A percentile compares a stretch with the other conserved stretches of the same genome.
These are phyloP conservation scores for Nomia melanderi DNA, from an alignment of 1,140 invertebrate genomes.

Conservation along the genomic window DNA sequence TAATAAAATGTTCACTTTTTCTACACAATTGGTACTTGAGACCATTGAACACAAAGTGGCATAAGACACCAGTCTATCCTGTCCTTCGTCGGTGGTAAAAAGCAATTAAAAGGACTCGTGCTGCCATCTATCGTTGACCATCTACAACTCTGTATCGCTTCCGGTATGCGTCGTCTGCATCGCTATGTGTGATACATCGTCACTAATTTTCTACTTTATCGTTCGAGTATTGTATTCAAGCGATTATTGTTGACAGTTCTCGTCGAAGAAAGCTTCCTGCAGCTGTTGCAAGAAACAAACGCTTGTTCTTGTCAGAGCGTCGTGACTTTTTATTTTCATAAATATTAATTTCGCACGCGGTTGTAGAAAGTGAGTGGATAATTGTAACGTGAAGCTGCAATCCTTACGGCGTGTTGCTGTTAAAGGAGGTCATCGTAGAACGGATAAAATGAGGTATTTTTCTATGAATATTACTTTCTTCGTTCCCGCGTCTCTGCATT, in stretches of 20 bases:
- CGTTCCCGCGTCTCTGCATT: conserved; percentile 19
- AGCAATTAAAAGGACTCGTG: too few species aligned
- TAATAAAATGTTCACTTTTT: too few species aligned
- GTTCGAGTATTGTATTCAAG: not conserved
- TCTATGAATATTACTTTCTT: not conserved
- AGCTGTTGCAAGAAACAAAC: conserved; percentile 45
- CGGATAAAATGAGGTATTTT: conserved; percentile 43
- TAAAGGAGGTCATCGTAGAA: not conserved
- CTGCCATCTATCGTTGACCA: too few species aligned
- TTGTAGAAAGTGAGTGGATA: not conserved
- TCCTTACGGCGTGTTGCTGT: not conserved
- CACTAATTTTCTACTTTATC: conserved; percentile 13
- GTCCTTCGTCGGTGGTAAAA: too few species aligned
- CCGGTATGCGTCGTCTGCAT: too few species aligned
- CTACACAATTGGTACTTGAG: too few species aligned
- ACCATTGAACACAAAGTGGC: too few species aligned
- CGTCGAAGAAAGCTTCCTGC: conserved; percentile 17
- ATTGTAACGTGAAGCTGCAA: not conserved
- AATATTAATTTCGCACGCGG: not conserved
- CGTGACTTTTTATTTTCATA: conserved; percentile 6
- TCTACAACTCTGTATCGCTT: too few species aligned
- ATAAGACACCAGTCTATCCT: too few species aligned
- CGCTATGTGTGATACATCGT: too few species aligned
- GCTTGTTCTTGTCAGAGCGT: conserved; percentile 9
- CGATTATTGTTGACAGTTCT: conserved; percentile 45